phyloP scores from a whole-genome alignment of 2,797 vertebrate genomes.

The Tangara arthus region DNA sequence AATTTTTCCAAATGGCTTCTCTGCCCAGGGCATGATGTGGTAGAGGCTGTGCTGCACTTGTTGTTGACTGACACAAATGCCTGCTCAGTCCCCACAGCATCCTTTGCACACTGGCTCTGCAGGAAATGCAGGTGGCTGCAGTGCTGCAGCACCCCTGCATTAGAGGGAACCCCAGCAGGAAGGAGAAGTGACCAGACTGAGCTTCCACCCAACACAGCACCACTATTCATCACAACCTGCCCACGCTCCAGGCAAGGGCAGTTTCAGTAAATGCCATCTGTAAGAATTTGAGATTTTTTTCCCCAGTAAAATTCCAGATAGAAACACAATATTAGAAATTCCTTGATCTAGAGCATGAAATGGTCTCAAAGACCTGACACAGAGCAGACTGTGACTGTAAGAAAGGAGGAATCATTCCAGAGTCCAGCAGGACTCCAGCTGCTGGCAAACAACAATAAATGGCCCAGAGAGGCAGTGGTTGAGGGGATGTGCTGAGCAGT shows the following conservation, averaged over 20 bases:
- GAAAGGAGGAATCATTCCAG: not conserved
- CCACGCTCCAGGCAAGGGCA: rapidly evolving
- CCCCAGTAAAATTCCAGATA: not conserved
- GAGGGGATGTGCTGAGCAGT: not conserved
- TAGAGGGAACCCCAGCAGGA: not conserved
- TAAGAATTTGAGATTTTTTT: not conserved
- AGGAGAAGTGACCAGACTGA: not conserved
- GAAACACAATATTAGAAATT: not conserved
- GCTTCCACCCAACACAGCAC: rapidly evolving
- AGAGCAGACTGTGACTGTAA: not conserved
- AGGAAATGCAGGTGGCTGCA: not conserved
- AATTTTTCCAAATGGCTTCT: not conserved
- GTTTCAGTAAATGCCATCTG: not conserved
- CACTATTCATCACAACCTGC: not conserved
- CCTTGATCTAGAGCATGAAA: not conserved
- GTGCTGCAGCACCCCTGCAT: not conserved
- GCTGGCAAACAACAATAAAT: not conserved
- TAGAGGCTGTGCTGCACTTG: not conserved
- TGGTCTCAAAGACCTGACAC: not conserved
- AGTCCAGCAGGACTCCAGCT: not conserved
- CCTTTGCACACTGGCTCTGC: not conserved
- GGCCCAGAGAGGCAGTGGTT: not conserved
- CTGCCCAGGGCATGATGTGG: not conserved
- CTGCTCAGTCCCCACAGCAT: not conserved
- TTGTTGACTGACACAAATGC: not conserved